Conservation (phyloP, 1,140 invertebrate genomes). For the Octopus bimaculoides region DNA sequence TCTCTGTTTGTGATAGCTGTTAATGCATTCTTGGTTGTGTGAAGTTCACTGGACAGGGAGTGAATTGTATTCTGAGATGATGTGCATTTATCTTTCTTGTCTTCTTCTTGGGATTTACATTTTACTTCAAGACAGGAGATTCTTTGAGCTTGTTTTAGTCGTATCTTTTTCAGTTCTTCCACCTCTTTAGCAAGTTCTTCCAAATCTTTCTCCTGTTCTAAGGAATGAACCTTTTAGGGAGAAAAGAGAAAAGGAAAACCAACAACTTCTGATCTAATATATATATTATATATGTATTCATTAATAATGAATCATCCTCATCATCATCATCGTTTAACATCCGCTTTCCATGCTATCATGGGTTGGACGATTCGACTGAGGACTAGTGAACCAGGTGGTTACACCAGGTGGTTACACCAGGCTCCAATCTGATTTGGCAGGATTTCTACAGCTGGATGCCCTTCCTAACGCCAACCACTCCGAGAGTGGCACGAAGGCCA, state of each 20-base stretch:
- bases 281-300: too few relatives aligned
- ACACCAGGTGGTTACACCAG: too few relatives aligned
- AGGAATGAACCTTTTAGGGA: constrained; percentile 34
- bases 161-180: constrained; percentile 52
- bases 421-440: too few relatives aligned
- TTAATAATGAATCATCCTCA: too few relatives aligned
- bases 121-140: constrained; percentile 48
- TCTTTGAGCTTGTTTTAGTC: constrained; percentile 51
- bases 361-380: too few relatives aligned
- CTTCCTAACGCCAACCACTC: too few relatives aligned
- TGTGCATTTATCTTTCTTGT: constrained; percentile 38
- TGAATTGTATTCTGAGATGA: constrained; percentile 53
- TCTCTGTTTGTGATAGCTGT: constrained; percentile 50
- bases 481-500: too few relatives aligned
- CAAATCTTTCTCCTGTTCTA: constrained; percentile 52
- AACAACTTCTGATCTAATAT: too few relatives aligned
- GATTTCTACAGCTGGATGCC: too few relatives aligned
- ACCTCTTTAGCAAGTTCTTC: constrained; percentile 46
- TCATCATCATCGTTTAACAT: too few relatives aligned
- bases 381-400: too few relatives aligned
- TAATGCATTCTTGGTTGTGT: constrained; percentile 52
- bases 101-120: constrained; percentile 29
- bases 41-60: constrained; percentile 55
- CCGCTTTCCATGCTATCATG: too few relatives aligned
- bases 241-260: constrained; percentile 6